phyloP scores from a whole-genome alignment of 2,888 invertebrate species.

The Synergus laeviventris region DNA sequence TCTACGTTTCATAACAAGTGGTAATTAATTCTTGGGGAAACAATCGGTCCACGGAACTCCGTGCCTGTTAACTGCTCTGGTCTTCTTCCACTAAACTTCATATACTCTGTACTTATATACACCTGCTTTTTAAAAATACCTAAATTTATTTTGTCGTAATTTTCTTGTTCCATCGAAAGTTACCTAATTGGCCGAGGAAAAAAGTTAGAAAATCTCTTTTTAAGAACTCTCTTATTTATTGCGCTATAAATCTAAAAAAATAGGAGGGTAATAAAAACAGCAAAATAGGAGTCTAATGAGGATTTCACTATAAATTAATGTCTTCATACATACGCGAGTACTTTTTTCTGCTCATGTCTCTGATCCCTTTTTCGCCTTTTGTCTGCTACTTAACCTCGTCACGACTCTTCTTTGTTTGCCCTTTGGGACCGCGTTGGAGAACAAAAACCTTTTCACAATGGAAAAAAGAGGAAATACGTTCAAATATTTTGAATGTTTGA shows the following conservation, averaged over 20 bases:
- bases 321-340: slow-evolving; percentile 31
- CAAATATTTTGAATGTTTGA: slow-evolving; percentile 36
- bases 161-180: neutral
- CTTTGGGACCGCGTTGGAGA: slow-evolving; percentile 36
- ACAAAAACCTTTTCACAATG: slow-evolving; percentile 38
- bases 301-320: slow-evolving; percentile 40
- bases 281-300: slow-evolving; percentile 27
- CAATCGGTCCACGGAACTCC: slow-evolving; percentile 60
- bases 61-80: slow-evolving; percentile 49
- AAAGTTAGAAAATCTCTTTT: neutral
- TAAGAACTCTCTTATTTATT: neutral
- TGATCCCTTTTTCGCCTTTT: slow-evolving; percentile 23
- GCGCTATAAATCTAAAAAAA: neutral
- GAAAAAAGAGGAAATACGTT: slow-evolving; percentile 23
- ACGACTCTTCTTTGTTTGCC: slow-evolving; percentile 38
- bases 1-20: slow-evolving; percentile 66
- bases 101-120: neutral
- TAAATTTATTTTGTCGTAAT: neutral
- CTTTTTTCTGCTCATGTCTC: slow-evolving; percentile 42
- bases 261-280: neutral
- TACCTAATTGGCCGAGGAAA: neutral
- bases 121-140: neutral
- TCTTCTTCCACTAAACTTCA: slow-evolving; percentile 52
- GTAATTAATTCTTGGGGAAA: slow-evolving; percentile 71
- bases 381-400: slow-evolving; percentile 41